phyloP scores from a whole-genome alignment of 1,140 invertebrate species.

The Conus ventricosus region DNA sequence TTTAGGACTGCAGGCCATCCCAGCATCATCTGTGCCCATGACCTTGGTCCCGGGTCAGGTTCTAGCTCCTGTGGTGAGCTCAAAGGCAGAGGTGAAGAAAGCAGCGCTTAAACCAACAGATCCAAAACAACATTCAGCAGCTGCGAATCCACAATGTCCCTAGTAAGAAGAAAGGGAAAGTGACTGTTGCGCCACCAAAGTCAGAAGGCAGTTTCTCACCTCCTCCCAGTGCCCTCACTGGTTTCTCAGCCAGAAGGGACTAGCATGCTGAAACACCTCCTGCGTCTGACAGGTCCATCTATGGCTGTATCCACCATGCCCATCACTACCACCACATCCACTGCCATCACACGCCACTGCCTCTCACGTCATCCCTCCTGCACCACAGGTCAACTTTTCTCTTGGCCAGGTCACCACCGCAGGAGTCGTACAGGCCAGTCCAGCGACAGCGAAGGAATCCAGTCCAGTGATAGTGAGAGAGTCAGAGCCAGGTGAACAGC shows the following conservation, averaged over 20 bases:
- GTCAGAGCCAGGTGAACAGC: background rate
- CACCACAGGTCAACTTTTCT: background rate
- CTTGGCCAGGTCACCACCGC: background rate
- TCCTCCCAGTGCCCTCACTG: too few species aligned
- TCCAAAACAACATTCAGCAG: background rate
- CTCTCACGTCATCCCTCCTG: background rate
- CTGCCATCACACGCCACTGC: background rate
- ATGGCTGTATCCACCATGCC: background rate
- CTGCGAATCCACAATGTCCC: background rate
- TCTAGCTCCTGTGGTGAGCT: background rate
- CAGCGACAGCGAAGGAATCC: too few species aligned
- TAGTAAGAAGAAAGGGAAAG: background rate
- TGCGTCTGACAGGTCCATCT: conserved; percentile 22
- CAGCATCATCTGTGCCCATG: background rate
- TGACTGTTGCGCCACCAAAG: background rate
- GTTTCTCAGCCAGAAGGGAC: conserved; percentile 12
- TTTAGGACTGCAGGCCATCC: background rate
- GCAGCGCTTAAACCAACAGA: background rate
- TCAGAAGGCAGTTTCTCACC: too few species aligned
- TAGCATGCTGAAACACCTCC: conserved; percentile 33
- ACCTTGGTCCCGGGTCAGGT: background rate
- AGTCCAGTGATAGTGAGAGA: background rate
- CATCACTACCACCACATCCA: background rate
- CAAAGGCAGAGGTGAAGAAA: background rate
- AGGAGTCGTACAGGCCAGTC: background rate